Evolutionary conservation across 1,140 invertebrate genomes (phyloP).

Genomic region (Drosophila athabasca): DNA sequence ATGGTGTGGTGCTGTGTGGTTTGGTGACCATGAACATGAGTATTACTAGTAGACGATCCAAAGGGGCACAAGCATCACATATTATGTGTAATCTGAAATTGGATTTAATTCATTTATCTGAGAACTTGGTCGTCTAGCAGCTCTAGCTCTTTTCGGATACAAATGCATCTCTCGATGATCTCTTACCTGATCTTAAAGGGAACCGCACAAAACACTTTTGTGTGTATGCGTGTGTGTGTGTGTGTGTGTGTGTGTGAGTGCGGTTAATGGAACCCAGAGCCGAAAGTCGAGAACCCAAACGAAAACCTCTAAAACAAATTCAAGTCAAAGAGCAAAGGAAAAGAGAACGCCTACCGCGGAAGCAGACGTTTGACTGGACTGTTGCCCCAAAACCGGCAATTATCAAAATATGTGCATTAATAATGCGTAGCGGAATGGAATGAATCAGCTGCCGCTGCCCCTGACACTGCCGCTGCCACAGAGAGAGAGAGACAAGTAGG

Average conservation of each 20-base stretch:
- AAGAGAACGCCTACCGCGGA: conserved; percentile 73
- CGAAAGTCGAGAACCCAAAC: conserved; percentile 13
- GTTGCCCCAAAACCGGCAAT: conserved; percentile 68
- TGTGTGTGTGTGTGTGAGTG: conserved; percentile 12
- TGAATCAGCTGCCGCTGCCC: conserved; percentile 68
- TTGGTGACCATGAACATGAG: no score
- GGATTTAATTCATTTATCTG: no score
- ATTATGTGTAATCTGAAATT: no score
- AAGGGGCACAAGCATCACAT: no score
- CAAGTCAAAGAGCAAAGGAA: conserved; percentile 63
- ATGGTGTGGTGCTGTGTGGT: no score
- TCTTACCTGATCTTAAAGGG: conserved; percentile 38
- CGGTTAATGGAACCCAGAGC: conserved; percentile 3
- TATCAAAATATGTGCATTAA: conserved; percentile 82
- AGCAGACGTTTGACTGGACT: conserved; percentile 68
- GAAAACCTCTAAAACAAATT: conserved; percentile 69
- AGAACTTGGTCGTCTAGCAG: not conserved
- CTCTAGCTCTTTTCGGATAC: not conserved
- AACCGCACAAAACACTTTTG: conserved; percentile 11
- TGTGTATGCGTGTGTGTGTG: not conserved
- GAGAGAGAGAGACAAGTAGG: conserved; percentile 25
- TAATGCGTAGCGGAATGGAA: conserved; percentile 80
- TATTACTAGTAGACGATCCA: no score
- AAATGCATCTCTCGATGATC: conserved; percentile 10
- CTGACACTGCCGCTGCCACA: not conserved